Percentiles rank a stretch among this genome's conserved stretches.
Evolutionary conservation across 2,797 vertebrate species (phyloP).

Genomic region (Acrossocheilus fasciatus): DNA sequence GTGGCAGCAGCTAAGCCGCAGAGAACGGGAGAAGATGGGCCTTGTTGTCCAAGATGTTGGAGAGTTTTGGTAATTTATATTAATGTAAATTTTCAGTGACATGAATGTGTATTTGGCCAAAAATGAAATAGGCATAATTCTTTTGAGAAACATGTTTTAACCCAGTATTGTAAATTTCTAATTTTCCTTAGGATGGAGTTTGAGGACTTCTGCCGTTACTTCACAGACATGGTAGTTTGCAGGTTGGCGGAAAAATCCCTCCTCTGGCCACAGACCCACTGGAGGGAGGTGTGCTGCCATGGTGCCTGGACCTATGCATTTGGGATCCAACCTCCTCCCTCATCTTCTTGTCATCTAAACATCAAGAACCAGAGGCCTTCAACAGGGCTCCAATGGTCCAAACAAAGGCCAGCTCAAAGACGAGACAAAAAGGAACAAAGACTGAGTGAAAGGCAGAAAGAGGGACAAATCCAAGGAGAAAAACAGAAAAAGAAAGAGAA

Average conservation of each 20-base stretch:
- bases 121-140: not conserved
- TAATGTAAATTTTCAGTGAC: not conserved
- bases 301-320: constrained; percentile 76
- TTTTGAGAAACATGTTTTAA: not conserved
- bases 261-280: constrained; percentile 76
- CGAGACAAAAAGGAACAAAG: constrained; percentile 72
- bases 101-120: not conserved
- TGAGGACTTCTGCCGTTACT: constrained; percentile 82
- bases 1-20: constrained; percentile 79
- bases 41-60: constrained; percentile 82
- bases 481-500: constrained; percentile 42
- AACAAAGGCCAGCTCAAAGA: constrained; percentile 48
- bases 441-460: constrained; percentile 66
- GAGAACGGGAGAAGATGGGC: constrained; percentile 80
- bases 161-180: not conserved
- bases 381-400: constrained; percentile 40
- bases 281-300: constrained; percentile 74
- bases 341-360: constrained; percentile 1
- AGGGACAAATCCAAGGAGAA: constrained; percentile 41
- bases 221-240: constrained; percentile 85
- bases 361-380: constrained; percentile 30
- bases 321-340: not conserved
- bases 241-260: constrained; percentile 76
- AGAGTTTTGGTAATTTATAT: constrained; percentile 80
- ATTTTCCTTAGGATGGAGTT: constrained; percentile 81